phyloP scores from a whole-genome alignment of 2,113 vertebrate species.

The Candoia aspera region DNA sequence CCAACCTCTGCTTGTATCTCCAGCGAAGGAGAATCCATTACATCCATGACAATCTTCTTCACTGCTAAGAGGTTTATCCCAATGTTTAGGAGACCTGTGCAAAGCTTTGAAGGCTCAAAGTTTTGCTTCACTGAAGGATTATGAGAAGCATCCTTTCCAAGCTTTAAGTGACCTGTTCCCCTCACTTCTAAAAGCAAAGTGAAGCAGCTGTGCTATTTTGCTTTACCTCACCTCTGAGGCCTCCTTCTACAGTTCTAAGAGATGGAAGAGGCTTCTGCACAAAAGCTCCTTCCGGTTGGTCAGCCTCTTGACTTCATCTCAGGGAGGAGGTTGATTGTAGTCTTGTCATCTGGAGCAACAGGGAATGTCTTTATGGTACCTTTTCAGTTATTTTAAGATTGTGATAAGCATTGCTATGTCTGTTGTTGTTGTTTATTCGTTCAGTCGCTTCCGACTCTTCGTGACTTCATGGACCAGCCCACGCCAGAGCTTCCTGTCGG shows the following conservation, averaged over 20 bases:
- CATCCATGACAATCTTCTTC: background rate
- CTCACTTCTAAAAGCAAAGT: background rate
- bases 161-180: background rate
- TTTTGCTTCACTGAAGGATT: background rate
- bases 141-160: background rate
- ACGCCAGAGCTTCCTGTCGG: too few species aligned
- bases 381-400: background rate
- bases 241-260: background rate
- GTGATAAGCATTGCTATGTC: background rate
- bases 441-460: too few species aligned
- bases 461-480: too few species aligned
- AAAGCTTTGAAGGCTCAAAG: background rate
- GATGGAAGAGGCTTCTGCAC: background rate
- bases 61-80: background rate
- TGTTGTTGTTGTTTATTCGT: too few species aligned
- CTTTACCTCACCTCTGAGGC: background rate
- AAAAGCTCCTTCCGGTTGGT: background rate
- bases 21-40: background rate
- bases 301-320: background rate
- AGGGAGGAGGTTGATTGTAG: background rate
- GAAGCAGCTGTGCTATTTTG: background rate
- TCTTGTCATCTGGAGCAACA: background rate
- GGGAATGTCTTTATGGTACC: background rate
- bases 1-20: background rate
- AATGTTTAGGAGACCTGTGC: background rate